Evolutionary conservation across 2,113 vertebrate species (phyloP).

Genomic region (Lepisosteus osseus): DNA sequence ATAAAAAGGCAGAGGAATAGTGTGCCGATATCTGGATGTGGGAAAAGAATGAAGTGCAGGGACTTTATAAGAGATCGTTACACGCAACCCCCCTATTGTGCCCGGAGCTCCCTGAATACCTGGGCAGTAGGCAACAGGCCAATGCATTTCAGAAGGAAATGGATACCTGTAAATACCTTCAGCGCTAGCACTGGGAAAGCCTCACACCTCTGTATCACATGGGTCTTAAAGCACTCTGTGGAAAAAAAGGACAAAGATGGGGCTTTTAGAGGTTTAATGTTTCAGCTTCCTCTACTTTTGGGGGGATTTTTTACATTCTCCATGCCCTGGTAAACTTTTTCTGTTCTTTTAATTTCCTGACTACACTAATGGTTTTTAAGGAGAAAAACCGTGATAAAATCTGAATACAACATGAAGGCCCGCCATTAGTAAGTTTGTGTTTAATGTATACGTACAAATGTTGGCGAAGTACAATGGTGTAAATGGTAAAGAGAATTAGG

Average conservation of each 20-base stretch:
- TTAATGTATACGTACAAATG: too few relatives aligned
- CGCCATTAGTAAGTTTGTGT: too few relatives aligned
- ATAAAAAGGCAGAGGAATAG: neutral
- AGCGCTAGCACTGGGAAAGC: neutral
- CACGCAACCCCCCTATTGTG: neutral
- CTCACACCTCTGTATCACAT: neutral
- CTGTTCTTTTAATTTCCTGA: neutral
- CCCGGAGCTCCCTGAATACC: neutral
- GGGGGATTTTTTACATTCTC: neutral
- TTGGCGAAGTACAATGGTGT: too few relatives aligned
- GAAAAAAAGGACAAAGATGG: neutral
- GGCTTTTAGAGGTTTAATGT: neutral
- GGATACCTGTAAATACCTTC: constrained; percentile 5
- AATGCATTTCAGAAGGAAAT: neutral
- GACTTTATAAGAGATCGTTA: neutral
- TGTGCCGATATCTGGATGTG: constrained; percentile 4
- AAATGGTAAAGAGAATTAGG: too few relatives aligned
- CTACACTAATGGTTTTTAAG: neutral
- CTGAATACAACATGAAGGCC: too few relatives aligned
- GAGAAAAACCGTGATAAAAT: too few relatives aligned
- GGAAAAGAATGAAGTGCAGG: neutral
- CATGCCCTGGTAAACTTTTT: neutral
- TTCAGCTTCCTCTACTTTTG: neutral
- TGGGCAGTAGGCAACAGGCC: neutral
- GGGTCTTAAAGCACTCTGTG: neutral